Evolutionary conservation across 2,888 invertebrate species (phyloP).

Genomic region (Acrobasis suavella): DNA sequence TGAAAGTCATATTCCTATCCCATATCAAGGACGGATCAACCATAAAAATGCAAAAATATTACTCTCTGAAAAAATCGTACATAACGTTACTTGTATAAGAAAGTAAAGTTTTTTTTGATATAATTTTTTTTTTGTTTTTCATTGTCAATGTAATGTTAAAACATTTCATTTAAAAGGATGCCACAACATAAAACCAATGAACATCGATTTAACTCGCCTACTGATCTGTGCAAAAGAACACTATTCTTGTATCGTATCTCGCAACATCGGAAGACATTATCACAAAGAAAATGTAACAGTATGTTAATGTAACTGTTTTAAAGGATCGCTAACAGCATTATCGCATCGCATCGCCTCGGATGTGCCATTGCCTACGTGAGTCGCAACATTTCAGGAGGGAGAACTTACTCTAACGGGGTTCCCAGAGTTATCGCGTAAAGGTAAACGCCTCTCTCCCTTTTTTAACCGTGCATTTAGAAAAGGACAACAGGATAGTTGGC

Average conservation of each 20-base stretch:
- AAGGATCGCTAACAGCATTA: neutral
- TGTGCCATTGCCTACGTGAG: constrained; percentile 23
- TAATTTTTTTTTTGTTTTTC: no score
- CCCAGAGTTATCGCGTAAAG: constrained; percentile 54
- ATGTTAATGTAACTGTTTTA: constrained; percentile 9
- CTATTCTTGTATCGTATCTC: neutral
- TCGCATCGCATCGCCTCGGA: constrained; percentile 19
- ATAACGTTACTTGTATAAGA: no score
- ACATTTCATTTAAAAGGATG: no score
- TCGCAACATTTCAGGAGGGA: constrained; percentile 41
- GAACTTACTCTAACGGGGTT: constrained; percentile 56
- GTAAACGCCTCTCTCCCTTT: constrained; percentile 51
- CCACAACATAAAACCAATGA: no score
- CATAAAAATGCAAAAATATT: no score
- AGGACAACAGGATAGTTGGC: constrained; percentile 53
- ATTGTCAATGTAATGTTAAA: no score
- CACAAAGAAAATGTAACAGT: neutral
- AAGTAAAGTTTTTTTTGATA: no score
- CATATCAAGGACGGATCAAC: no score
- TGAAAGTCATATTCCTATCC: no score
- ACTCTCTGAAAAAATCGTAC: no score
- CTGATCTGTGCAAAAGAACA: no score
- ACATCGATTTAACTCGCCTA: no score
- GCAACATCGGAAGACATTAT: neutral
- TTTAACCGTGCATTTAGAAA: constrained; percentile 42